Evolutionary conservation across 2,113 vertebrate species (phyloP), one percentile per base, ranked within the genome.

Genomic region (Tyrannus savana): DNA sequence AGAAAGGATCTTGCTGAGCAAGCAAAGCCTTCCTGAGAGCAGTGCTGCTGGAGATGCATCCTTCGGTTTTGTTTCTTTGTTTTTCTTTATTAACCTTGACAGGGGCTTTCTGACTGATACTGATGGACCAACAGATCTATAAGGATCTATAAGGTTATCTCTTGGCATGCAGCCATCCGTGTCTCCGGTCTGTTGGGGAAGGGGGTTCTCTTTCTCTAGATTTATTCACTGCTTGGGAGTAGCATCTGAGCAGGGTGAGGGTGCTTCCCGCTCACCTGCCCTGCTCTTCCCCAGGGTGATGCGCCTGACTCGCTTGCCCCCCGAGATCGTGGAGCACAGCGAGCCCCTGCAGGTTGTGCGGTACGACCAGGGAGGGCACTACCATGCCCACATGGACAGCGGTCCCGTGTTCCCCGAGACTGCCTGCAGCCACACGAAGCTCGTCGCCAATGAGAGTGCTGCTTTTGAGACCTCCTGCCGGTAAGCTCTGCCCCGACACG

Each of bases 261-360:
- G 35, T 74, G 78, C 56, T 75, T 79, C 68, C 42, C 14, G 31
- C 68, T 82, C 74, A 96, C 69, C 84, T 64, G 37, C 49, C 41
- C 37, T 96, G 68, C 69, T 46, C 56, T 67, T 62, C 83, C 82
- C 85, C 96, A 99, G 99, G 96, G 98, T 99, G 35, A 99, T 98
- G 77, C 98, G 97, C 74, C 98, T 99, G 96, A 99, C 99, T 33
- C 99, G 97, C 87, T 97, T 99, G 94, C 99, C 99, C 21, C 97
- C 98, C 0, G 97, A 98, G 81, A 97, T 99, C 13, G 98, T 99
- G 80, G 99, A 99, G 93, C 98, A 99, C 96, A 99, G 99, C 2
- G 99, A 99, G 96, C 99, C 99, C 0, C 97, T 99, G 88, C 99
- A 99, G 96, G 99, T 99, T 24, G 98, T 99, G 90, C 98, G 98